These are phyloP conservation scores for Heliocidaris erythrogramma DNA, from an alignment of 35 echinoderm and acorn worm genomes.

Conservation along the genomic window DNA sequence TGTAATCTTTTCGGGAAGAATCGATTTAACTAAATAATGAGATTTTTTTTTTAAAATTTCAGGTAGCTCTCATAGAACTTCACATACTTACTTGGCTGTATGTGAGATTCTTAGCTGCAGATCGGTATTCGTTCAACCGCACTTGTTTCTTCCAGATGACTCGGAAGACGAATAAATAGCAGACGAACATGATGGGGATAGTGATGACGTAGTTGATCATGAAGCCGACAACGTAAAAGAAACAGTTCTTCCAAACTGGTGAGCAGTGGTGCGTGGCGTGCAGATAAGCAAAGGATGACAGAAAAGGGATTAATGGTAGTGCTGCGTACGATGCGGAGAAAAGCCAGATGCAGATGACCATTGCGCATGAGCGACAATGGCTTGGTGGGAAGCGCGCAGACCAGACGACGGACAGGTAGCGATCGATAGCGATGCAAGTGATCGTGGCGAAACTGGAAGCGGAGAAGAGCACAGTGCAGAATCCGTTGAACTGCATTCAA, in stretches of 20 bases:
- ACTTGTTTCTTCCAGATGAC: slow-evolving; percentile 17
- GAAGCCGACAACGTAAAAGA: slow-evolving; percentile 37
- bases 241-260: slow-evolving; percentile 2
- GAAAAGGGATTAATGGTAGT: not conserved
- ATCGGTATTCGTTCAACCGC: not conserved
- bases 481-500: slow-evolving; percentile 16
- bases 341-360: slow-evolving; percentile 19
- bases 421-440: slow-evolving; percentile 35
- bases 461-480: not conserved
- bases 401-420: slow-evolving; percentile 45
- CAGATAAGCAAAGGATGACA: not conserved
- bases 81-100: not conserved
- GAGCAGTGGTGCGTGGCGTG: slow-evolving; percentile 25
- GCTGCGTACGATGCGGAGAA: not conserved
- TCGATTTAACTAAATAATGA: no score
- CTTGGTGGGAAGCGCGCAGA: slow-evolving; percentile 28
- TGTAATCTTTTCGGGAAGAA: no score
- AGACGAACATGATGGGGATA: slow-evolving; percentile 19
- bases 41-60: no score
- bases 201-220: slow-evolving; percentile 21
- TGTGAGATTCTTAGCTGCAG: slow-evolving; percentile 17
- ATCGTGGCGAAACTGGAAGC: not conserved
- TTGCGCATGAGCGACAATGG: not conserved
- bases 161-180: slow-evolving; percentile 7
- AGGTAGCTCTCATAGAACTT: not conserved